A percentile compares a stretch with the other conserved stretches of the same genome.
Conservation (phyloP, 2,113 vertebrate species). For the Sinocyclocheilus maitianheensis region DNA sequence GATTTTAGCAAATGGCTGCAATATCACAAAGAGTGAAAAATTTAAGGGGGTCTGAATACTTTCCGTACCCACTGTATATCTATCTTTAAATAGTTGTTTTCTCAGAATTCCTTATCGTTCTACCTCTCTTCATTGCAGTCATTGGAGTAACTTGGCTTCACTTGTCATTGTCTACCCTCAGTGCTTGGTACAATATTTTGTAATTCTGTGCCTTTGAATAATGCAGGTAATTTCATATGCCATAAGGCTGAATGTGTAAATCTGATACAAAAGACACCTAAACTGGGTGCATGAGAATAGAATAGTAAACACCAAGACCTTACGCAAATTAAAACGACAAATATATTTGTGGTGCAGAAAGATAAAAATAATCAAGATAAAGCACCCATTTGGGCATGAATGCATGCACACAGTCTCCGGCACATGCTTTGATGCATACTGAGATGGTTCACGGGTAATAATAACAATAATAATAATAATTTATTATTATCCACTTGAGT, state of each 20-base stretch:
- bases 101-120: background rate
- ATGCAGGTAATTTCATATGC: slow-evolving; percentile 20
- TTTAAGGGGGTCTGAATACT: too few relatives aligned
- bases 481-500: background rate
- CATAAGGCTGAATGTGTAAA: slow-evolving; percentile 5
- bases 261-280: background rate
- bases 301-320: slow-evolving; percentile 39
- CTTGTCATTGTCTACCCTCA: slow-evolving; percentile 32
- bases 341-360: slow-evolving; percentile 43
- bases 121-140: background rate
- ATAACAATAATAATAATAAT: background rate
- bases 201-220: slow-evolving; percentile 16
- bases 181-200: background rate
- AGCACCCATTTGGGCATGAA: slow-evolving; percentile 20
- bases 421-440: slow-evolving; percentile 16
- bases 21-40: too few relatives aligned
- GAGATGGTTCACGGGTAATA: background rate
- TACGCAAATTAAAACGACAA: slow-evolving; percentile 57
- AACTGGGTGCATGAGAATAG: background rate
- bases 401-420: slow-evolving; percentile 25
- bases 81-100: background rate
- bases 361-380: slow-evolving; percentile 47
- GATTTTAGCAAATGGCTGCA: too few relatives aligned
- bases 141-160: background rate
- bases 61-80: too few relatives aligned